A percentile compares a stretch with the other conserved stretches of the same genome.
Conservation (phyloP, 2,888 invertebrate genomes). For the Erebia ligea region DNA sequence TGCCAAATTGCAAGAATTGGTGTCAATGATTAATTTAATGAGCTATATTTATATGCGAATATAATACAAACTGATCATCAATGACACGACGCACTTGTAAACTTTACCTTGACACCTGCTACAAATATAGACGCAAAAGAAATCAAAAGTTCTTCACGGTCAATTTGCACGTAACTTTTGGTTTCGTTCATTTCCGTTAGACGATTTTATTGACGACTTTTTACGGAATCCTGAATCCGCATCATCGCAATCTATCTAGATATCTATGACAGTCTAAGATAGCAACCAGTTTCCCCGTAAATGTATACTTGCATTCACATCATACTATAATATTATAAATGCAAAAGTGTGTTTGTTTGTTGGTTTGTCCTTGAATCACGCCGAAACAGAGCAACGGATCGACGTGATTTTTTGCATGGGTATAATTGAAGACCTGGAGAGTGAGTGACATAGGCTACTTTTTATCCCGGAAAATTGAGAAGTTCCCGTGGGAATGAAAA, state of each 20-base stretch:
- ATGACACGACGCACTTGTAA: constrained; percentile 28
- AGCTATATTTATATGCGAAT: constrained; percentile 29
- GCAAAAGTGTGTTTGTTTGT: no score
- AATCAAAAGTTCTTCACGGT: constrained; percentile 29
- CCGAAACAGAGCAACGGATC: no score
- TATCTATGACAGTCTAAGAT: neutral
- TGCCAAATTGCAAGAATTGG: constrained; percentile 36
- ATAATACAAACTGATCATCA: constrained; percentile 23
- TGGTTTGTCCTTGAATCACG: no score
- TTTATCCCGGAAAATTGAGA: no score
- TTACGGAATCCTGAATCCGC: neutral
- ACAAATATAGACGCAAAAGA: constrained; percentile 19
- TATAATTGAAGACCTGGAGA: no score
- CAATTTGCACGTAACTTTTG: constrained; percentile 17
- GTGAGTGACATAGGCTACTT: no score
- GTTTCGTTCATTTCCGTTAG: neutral
- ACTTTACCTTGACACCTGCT: constrained; percentile 33
- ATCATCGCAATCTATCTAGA: neutral
- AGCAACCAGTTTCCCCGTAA: neutral
- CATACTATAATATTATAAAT: no score
- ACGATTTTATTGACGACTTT: neutral
- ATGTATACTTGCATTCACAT: neutral
- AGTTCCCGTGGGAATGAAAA: no score
- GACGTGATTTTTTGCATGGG: no score
- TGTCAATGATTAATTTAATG: constrained; percentile 36